A percentile compares a stretch with the other conserved stretches of the same genome.
phyloP scores from a whole-genome alignment of 1,140 invertebrate species.

The Teleopsis dalmanni region DNA sequence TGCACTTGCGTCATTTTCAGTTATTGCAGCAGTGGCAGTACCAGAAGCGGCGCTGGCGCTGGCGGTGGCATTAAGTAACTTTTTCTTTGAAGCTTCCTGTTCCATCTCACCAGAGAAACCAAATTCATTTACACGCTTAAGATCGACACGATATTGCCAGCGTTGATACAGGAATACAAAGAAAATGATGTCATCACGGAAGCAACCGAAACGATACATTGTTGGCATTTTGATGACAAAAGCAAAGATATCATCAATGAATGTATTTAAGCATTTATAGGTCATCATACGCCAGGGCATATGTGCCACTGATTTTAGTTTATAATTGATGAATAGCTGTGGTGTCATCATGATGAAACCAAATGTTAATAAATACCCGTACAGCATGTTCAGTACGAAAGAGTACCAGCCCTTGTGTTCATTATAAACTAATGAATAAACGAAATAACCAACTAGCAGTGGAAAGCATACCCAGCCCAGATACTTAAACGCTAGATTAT shows the following conservation, averaged over 20 bases:
- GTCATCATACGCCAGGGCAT: constrained; percentile 99
- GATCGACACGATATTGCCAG: constrained; percentile 96
- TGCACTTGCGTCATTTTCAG: constrained; percentile 5
- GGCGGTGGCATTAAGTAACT: constrained; percentile 9
- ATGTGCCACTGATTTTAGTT: constrained; percentile 97
- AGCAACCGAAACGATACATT: constrained; percentile 90
- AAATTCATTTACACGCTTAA: constrained; percentile 91
- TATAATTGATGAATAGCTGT: constrained; percentile 98
- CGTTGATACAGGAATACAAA: constrained; percentile 97
- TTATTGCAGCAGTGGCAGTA: neutral
- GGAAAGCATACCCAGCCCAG: constrained; percentile 94
- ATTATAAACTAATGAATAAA: constrained; percentile 94
- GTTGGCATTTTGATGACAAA: constrained; percentile 99
- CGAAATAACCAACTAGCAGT: constrained; percentile 80
- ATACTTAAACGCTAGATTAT: constrained; percentile 93
- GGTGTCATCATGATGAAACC: constrained; percentile 99
- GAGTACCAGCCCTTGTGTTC: constrained; percentile 99
- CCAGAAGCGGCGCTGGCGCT: neutral
- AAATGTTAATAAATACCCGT: constrained; percentile 96
- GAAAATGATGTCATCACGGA: constrained; percentile 97
- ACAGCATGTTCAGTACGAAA: constrained; percentile 90
- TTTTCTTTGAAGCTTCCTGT: constrained; percentile 39
- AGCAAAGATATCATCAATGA: constrained; percentile 99
- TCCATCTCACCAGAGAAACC: constrained; percentile 77
- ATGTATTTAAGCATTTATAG: constrained; percentile 99